Evolutionary conservation across 2,888 invertebrate species (phyloP).

Genomic region (Microctonus brassicae): DNA sequence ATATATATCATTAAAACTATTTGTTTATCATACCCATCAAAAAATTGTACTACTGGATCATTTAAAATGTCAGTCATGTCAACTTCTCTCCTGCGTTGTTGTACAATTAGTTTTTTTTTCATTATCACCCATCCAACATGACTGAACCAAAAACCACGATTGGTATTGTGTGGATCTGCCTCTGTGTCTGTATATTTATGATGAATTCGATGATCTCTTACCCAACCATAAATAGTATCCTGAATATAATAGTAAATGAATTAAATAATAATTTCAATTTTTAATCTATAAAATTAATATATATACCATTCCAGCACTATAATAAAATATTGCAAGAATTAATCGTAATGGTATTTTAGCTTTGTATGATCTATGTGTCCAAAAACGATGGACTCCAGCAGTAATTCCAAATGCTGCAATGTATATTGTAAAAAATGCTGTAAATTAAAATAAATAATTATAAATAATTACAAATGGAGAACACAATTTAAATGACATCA

Average conservation of each 20-base stretch:
- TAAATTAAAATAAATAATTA: too few relatives aligned
- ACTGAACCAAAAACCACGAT: conserved; percentile 90
- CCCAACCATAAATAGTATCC: conserved; percentile 82
- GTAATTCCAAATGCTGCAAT: conserved; percentile 35
- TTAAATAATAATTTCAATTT: not conserved
- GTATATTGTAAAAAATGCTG: too few relatives aligned
- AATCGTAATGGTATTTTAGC: conserved; percentile 40
- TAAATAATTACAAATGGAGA: too few relatives aligned
- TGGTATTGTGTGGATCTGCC: conserved; percentile 86
- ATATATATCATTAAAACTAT: not conserved
- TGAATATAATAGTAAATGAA: too few relatives aligned
- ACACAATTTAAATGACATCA: too few relatives aligned
- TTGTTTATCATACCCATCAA: not conserved
- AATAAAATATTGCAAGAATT: conserved; percentile 34
- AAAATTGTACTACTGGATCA: not conserved
- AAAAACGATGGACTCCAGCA: conserved; percentile 43
- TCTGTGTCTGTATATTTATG: conserved; percentile 82
- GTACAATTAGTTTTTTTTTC: conserved; percentile 76
- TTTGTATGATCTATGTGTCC: conserved; percentile 44
- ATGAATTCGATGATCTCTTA: conserved; percentile 82
- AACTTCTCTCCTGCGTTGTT: not conserved
- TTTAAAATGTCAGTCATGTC: not conserved
- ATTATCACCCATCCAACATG: conserved; percentile 95
- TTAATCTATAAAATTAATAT: not conserved
- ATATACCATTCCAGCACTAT: conserved; percentile 40